A percentile compares a stretch with the other conserved stretches of the same genome.
phyloP scores from a whole-genome alignment of 2,113 vertebrate species.

The Pollimyrus isidori region DNA sequence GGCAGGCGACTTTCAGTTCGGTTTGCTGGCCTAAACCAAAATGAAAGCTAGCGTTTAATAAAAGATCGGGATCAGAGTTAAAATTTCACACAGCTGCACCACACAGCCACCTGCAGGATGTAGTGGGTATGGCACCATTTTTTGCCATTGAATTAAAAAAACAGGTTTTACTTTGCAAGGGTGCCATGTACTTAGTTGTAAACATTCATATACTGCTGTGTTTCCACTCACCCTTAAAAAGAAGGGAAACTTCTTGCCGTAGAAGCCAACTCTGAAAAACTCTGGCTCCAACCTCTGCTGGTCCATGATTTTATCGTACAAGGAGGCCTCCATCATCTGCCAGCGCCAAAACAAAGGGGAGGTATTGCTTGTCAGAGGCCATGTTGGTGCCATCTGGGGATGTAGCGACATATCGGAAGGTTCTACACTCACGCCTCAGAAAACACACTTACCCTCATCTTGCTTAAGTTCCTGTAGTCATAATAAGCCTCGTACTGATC shows the following conservation, averaged over 20 bases:
- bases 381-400: not conserved
- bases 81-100: not conserved
- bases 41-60: not conserved
- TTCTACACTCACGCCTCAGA: not conserved
- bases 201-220: not conserved
- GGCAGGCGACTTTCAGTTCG: not conserved
- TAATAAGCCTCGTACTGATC: constrained; percentile 96
- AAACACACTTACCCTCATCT: constrained; percentile 82
- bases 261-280: constrained; percentile 97
- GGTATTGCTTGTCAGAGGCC: not conserved
- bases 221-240: constrained; percentile 79
- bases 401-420: not conserved
- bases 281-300: constrained; percentile 94
- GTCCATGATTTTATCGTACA: constrained; percentile 99
- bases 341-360: not conserved
- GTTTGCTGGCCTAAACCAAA: not conserved
- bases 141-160: not conserved
- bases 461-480: constrained; percentile 97
- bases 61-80: not conserved
- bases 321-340: constrained; percentile 91
- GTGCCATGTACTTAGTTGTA: not conserved
- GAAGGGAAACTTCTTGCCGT: constrained; percentile 97
- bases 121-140: not conserved
- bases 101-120: not conserved
- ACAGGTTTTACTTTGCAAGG: not conserved